A percentile compares a stretch with the other conserved stretches of the same genome.
Conservation (phyloP, 2,888 invertebrate genomes). For the Eulithis testata region DNA sequence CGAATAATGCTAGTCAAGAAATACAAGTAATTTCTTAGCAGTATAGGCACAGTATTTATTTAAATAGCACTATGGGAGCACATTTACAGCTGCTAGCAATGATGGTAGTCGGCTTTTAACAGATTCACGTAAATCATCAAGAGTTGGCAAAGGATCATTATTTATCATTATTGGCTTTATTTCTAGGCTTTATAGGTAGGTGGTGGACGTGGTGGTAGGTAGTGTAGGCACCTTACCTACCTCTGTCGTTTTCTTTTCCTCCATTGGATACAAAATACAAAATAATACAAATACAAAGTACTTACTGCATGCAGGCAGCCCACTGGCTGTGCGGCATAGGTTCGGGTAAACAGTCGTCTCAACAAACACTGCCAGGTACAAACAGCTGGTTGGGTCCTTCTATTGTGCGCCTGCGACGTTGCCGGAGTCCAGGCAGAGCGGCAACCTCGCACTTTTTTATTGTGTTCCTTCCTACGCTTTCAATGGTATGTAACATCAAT, state of each 20-base stretch:
- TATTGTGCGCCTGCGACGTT: conserved; percentile 64
- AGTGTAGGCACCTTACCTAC: too few relatives aligned
- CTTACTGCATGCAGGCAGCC: conserved; percentile 29
- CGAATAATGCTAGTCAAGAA: conserved; percentile 1
- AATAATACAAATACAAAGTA: not conserved
- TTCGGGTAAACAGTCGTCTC: conserved; percentile 51
- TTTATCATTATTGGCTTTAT: too few relatives aligned
- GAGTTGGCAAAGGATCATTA: too few relatives aligned
- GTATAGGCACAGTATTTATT: too few relatives aligned
- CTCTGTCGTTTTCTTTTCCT: too few relatives aligned
- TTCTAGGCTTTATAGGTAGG: too few relatives aligned
- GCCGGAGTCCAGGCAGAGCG: conserved; percentile 53
- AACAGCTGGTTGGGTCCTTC: conserved; percentile 65
- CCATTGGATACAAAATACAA: too few relatives aligned
- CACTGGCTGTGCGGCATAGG: conserved; percentile 43
- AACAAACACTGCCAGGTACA: conserved; percentile 70
- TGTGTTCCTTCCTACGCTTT: conserved; percentile 41
- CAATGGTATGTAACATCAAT: conserved; percentile 17
- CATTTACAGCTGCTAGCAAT: too few relatives aligned
- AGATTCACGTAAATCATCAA: too few relatives aligned
- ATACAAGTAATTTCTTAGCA: not conserved
- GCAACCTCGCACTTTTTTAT: conserved; percentile 68
- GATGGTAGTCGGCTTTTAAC: too few relatives aligned
- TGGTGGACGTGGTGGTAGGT: too few relatives aligned
- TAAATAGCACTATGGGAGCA: too few relatives aligned